Conservation (phyloP, 2,888 invertebrate species). For the Lepidonotus clava region DNA sequence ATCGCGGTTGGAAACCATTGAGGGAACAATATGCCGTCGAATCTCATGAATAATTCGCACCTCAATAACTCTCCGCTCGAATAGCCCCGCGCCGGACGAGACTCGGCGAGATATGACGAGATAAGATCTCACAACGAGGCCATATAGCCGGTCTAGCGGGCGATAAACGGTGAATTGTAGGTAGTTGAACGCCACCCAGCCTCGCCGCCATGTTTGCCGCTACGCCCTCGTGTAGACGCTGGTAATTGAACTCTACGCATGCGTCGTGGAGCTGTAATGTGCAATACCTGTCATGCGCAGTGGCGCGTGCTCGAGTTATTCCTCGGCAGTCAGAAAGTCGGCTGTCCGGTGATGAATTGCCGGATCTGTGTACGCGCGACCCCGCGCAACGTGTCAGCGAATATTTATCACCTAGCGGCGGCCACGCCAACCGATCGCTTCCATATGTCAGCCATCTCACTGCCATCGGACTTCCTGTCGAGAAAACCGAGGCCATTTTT, state of each 20-base stretch:
- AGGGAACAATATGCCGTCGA: constrained; percentile 10
- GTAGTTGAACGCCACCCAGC: neutral
- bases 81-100: constrained; percentile 25
- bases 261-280: constrained; percentile 35
- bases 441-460: constrained; percentile 29
- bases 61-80: constrained; percentile 2
- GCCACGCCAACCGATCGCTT: constrained; percentile 38
- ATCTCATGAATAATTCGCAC: constrained; percentile 23
- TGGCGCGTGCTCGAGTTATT: constrained; percentile 42
- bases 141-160: constrained; percentile 42
- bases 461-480: constrained; percentile 45
- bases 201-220: neutral
- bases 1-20: neutral
- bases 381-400: neutral
- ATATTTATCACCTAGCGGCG: constrained; percentile 45
- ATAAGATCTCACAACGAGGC: constrained; percentile 49
- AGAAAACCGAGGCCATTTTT: constrained; percentile 29
- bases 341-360: constrained; percentile 44
- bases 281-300: constrained; percentile 50
- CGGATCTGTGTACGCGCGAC: constrained; percentile 33
- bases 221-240: neutral
- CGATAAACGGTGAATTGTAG: constrained; percentile 52
- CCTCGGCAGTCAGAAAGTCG: constrained; percentile 24
- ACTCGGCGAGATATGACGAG: constrained; percentile 39
- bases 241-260: constrained; percentile 47